These are phyloP conservation scores for Semicossyphus pulcher DNA, from an alignment of 2,113 vertebrate genomes.

Conservation along the genomic window DNA sequence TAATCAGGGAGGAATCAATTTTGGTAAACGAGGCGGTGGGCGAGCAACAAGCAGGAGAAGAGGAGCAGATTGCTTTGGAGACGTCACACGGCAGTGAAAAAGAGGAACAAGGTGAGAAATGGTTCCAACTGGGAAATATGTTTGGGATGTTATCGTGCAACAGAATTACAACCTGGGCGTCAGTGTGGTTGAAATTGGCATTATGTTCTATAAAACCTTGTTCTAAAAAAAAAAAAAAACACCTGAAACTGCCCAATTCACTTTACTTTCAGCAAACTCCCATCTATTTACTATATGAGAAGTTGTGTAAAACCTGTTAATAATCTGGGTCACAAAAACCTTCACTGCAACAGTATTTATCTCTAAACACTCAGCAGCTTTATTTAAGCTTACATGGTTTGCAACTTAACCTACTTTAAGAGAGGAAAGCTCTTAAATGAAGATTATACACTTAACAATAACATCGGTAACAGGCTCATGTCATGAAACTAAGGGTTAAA, in stretches of 20 bases:
- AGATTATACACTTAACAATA: slow-evolving; percentile 16
- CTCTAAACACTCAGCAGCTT: slow-evolving; percentile 47
- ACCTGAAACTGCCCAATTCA: neutral
- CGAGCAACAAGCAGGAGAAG: slow-evolving; percentile 39
- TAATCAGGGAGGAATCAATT: slow-evolving; percentile 31
- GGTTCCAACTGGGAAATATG: neutral
- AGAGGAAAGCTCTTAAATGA: slow-evolving; percentile 18
- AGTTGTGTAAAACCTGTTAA: slow-evolving; percentile 12
- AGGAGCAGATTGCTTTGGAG: slow-evolving; percentile 38
- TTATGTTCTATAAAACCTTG: neutral
- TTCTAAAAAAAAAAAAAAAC: neutral
- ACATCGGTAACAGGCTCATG: neutral
- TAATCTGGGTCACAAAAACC: slow-evolving; percentile 22
- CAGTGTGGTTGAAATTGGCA: no score
- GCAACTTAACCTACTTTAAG: slow-evolving; percentile 44
- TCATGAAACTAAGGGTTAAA: neutral
- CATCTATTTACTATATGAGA: slow-evolving; percentile 4
- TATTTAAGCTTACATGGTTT: slow-evolving; percentile 45
- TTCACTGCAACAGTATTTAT: slow-evolving; percentile 4
- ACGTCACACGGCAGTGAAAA: slow-evolving; percentile 30
- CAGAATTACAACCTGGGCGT: neutral
- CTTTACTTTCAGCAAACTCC: neutral
- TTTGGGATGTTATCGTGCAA: neutral
- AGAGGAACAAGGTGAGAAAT: slow-evolving; percentile 71
- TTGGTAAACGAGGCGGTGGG: slow-evolving; percentile 20